These are phyloP conservation scores for Scopus umbretta DNA, from an alignment of 2,113 vertebrate genomes.

Conservation along the genomic window DNA sequence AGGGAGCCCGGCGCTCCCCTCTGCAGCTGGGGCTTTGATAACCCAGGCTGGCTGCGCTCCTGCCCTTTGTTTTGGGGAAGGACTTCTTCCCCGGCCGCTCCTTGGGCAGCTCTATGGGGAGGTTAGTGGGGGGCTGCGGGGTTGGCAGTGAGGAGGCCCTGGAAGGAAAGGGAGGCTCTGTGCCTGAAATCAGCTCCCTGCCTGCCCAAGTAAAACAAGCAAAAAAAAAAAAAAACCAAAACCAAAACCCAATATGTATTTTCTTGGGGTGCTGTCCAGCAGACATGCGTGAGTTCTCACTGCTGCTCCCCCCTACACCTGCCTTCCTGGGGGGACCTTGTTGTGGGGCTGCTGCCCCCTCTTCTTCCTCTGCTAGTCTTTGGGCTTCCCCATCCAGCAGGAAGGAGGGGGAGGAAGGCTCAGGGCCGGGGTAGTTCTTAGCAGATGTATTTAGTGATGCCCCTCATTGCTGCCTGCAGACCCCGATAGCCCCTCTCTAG, in stretches of 20 bases:
- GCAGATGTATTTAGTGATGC: not conserved
- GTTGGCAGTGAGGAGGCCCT: not conserved
- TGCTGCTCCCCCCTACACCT: accelerated
- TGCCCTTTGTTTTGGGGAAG: not conserved
- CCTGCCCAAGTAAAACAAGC: not conserved
- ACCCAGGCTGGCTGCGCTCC: not conserved
- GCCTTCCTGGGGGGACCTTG: accelerated
- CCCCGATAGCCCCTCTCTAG: not conserved
- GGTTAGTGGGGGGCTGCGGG: not conserved
- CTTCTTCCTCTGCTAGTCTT: not conserved
- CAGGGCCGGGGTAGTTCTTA: not conserved
- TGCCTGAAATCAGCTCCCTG: not conserved
- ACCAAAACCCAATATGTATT: too few relatives aligned
- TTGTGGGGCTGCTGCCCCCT: accelerated
- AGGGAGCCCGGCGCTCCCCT: constrained; percentile 13
- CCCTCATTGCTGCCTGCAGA: not conserved
- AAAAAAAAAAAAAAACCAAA: accelerated
- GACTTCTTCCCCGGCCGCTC: not conserved
- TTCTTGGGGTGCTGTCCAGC: not conserved
- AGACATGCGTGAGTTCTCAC: accelerated
- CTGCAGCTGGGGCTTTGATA: not conserved
- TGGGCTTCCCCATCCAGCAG: not conserved
- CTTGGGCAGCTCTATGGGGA: not conserved
- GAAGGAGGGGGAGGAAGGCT: not conserved
- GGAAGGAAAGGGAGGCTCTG: constrained; percentile 47